Percentiles rank a stretch among this genome's conserved stretches.
Conservation (phyloP, 2,113 vertebrate genomes). For the Atlantisia rogersi region DNA sequence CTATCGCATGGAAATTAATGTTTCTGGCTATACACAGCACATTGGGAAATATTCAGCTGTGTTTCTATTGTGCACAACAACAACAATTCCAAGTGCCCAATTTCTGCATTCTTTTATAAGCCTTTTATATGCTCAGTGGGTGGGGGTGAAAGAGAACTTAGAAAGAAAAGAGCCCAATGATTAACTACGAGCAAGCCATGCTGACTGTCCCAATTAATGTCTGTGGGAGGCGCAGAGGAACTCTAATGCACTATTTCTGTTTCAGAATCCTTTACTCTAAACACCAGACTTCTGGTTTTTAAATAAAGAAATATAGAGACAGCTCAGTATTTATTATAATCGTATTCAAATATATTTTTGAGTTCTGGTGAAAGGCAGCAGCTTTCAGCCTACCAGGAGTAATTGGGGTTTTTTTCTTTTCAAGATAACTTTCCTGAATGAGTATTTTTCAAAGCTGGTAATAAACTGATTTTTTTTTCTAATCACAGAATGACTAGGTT, state of each 20-base stretch:
- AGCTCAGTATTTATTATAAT: not conserved
- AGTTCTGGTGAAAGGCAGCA: not conserved
- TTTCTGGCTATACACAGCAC: constrained; percentile 10
- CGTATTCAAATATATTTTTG: not conserved
- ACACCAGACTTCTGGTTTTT: constrained; percentile 22
- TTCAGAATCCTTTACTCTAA: constrained; percentile 49
- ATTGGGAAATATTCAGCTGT: constrained; percentile 6
- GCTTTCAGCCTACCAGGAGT: not conserved
- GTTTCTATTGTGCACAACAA: constrained; percentile 29
- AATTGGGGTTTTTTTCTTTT: not conserved
- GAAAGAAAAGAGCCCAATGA: too few species aligned
- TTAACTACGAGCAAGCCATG: constrained; percentile 27
- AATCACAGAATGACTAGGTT: too few species aligned
- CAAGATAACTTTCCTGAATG: not conserved
- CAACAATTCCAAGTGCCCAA: constrained; percentile 11
- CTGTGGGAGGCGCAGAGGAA: constrained; percentile 54
- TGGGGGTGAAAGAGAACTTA: constrained; percentile 41
- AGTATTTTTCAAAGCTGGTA: not conserved
- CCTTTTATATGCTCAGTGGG: constrained; percentile 42
- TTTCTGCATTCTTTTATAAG: constrained; percentile 47
- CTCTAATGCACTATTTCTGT: not conserved
- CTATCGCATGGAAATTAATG: constrained; percentile 31
- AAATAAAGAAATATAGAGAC: constrained; percentile 5
- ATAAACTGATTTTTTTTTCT: not conserved
- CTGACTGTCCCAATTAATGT: constrained; percentile 74